These are phyloP conservation scores for Leptodactylus fallax DNA, from an alignment of 2,797 vertebrate species.

Conservation along the genomic window DNA sequence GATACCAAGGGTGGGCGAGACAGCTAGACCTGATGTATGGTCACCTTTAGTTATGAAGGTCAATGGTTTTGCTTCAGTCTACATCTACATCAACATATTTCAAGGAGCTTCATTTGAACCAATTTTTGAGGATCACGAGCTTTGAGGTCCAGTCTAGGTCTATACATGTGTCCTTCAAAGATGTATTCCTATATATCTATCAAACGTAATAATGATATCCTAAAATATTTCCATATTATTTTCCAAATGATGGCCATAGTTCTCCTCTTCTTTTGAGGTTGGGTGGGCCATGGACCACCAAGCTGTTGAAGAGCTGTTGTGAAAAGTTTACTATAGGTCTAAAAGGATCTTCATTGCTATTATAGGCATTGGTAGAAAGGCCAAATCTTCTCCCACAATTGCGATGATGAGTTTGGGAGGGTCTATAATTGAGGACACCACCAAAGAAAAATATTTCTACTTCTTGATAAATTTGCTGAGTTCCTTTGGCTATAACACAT, in stretches of 20 bases:
- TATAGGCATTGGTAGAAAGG: not conserved
- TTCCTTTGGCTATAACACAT: not conserved
- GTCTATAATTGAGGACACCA: not conserved
- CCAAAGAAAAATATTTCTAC: not conserved
- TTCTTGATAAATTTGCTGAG: not conserved
- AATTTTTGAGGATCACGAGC: not conserved
- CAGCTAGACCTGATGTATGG: not conserved
- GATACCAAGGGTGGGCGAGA: not conserved
- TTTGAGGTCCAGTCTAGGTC: not conserved
- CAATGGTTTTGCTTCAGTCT: not conserved
- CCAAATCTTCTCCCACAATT: not conserved
- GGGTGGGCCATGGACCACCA: not conserved
- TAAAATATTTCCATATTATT: not conserved
- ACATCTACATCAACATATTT: too few species aligned
- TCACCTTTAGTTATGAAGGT: not conserved
- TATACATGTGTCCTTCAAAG: too few species aligned
- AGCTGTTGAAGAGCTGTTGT: not conserved
- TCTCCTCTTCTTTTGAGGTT: not conserved
- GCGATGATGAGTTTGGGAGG: not conserved
- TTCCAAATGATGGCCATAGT: not conserved
- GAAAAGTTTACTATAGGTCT: not conserved
- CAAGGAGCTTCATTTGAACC: not conserved
- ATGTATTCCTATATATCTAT: too few species aligned
- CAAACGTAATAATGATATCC: too few species aligned
- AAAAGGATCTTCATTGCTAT: not conserved